phyloP scores from a whole-genome alignment of 2,797 vertebrate species.

The Sebastes kiyomatsui region DNA sequence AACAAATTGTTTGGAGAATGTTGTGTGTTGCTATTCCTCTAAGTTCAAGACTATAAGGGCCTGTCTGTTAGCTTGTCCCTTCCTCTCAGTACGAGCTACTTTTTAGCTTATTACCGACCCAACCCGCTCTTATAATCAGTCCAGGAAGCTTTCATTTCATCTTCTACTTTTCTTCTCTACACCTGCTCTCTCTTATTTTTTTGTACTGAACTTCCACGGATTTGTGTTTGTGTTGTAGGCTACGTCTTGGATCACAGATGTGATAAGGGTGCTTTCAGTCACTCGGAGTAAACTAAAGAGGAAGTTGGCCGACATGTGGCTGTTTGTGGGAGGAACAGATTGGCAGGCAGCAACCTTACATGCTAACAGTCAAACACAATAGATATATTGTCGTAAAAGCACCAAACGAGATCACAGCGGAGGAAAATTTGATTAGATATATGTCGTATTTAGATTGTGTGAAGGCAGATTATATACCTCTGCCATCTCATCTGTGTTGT shows the following conservation, averaged over 20 bases:
- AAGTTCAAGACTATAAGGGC: background rate
- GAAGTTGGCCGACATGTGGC: constrained; percentile 49
- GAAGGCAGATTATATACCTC: constrained; percentile 14
- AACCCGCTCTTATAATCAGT: background rate
- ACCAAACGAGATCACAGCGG: background rate
- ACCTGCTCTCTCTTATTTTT: background rate
- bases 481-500: constrained; percentile 47
- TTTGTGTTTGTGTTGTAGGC: constrained; percentile 13
- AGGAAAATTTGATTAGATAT: background rate
- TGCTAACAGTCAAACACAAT: constrained; percentile 18
- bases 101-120: background rate
- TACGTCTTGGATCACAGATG: constrained; percentile 24
- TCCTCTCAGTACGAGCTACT: background rate
- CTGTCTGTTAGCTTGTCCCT: background rate
- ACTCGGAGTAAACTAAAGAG: constrained; percentile 42
- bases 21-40: background rate
- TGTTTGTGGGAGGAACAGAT: constrained; percentile 40
- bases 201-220: constrained; percentile 4
- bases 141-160: constrained; percentile 16
- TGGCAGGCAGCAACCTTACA: constrained; percentile 19
- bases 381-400: background rate
- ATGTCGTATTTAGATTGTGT: constrained; percentile 9
- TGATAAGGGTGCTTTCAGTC: constrained; percentile 42
- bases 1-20: constrained; percentile 6
- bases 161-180: background rate